Base-by-base conservation (phyloP, 1,140 invertebrate species). In the Zaprionus ornatus region DNA sequence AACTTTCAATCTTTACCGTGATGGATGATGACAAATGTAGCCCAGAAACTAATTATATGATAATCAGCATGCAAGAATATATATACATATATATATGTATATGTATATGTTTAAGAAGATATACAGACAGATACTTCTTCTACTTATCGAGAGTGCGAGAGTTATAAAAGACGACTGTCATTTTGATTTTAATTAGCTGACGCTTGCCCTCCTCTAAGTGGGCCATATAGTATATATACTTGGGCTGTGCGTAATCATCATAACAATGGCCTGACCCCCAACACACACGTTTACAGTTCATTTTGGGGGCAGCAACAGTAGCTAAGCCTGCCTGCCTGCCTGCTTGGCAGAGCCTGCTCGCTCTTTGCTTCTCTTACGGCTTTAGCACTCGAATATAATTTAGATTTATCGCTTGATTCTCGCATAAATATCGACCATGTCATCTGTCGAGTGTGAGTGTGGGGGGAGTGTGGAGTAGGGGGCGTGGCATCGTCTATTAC, bases 331-430 rank as follows among this genome's bases (percentile, higher is more conserved):
- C 15, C 19, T 19, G 7, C 5, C 32, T 64, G 54, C 29, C 59
- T 77, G 68, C 15, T 9, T 19, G 7, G 12, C 32, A 4, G 27
- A 15, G 32, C 10, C 52, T 37, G 45, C 57, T 45, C 60, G 37
- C 72, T 37, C 72, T 37, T 60, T 23, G 74, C 62, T 72, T 59
- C n/a, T 45, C 56, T 37, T 62, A 72, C 74, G 62, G 75, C 81
- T 76, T 88, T 82, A 88, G 69, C 81, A 81, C 78, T 80, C 77
- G 83, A 71, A 81, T 88, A 84, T 88, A 88, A 88, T 88, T 88
- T 90, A 88, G 84, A 88, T 88, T 88, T 88, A 88, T 88, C 71
- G 80, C 85, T 78, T 74, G 84, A 88, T 88, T 88, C 78, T 79
- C 84, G 78, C 85, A 88, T 88, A 88, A 88, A 88, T 88, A 88